A percentile compares a stretch with the other conserved stretches of the same genome.
Evolutionary conservation across 1,140 invertebrate species (phyloP).

Genomic region (Cataglyphis hispanica): DNA sequence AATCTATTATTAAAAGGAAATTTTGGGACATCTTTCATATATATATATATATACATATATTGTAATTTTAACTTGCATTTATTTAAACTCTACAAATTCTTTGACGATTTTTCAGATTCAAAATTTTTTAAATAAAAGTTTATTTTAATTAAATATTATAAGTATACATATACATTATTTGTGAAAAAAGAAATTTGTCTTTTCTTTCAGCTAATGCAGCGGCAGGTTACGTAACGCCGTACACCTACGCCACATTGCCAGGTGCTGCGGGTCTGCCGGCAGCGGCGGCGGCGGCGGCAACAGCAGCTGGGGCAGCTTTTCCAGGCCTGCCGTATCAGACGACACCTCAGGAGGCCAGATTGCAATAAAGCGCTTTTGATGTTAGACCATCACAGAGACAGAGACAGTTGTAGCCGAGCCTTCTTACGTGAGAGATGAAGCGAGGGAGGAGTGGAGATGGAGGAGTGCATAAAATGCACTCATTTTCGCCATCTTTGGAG

Average conservation of each 20-base stretch:
- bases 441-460: neutral
- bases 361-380: constrained; percentile 84
- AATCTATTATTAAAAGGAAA: too few species aligned
- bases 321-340: constrained; percentile 89
- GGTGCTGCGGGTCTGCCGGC: constrained; percentile 87
- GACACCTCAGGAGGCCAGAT: constrained; percentile 88
- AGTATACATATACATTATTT: neutral
- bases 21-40: too few species aligned
- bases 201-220: constrained; percentile 84
- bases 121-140: neutral
- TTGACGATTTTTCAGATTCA: neutral
- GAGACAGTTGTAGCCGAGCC: neutral
- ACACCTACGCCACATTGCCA: constrained; percentile 89
- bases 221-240: constrained; percentile 91
- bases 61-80: neutral
- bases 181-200: neutral
- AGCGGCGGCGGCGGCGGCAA: constrained; percentile 84
- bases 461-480: neutral
- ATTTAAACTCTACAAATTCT: constrained; percentile 1
- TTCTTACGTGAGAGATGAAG: neutral
- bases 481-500: constrained; percentile 1
- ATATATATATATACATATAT: neutral
- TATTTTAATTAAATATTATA: neutral
- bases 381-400: neutral
- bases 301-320: constrained; percentile 85